Evolutionary conservation across 2,888 invertebrate species (phyloP), one percentile per base, ranked within the genome.

Genomic region (Dasypogon diadema): DNA sequence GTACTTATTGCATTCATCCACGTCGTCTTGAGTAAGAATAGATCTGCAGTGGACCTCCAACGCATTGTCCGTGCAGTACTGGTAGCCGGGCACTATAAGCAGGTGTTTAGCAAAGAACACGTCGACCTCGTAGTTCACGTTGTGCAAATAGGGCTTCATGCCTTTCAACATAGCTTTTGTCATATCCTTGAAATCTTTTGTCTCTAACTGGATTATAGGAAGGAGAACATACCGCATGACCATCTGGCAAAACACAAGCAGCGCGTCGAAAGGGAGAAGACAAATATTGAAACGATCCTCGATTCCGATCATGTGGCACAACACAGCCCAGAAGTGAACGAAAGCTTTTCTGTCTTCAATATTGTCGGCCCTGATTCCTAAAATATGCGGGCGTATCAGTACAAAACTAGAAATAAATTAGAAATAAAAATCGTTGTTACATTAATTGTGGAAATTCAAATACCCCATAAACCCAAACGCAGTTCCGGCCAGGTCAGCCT

Each of bases 381-480:
- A 87, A 76, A 87, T 82, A 63, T 90, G 87, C 0, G 90, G 88
- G 72, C 88, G 88, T 1, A 92, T 82, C 0, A 93, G 80, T 1
- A 90, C 87, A 79, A 90, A 90, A 1, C 79, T 79, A 30, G 46
- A 56, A 56, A 18, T 21, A 37, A 6, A 42, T 6, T n/a, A 42
- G 8, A 30, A 30, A 30, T 42, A 42, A 12, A 1, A 42, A 42
- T 1, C 8, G n/a, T n/a, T n/a, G n/a, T n/a, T n/a, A n/a, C n/a
- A n/a, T n/a, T n/a, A n/a, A n/a, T n/a, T n/a, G n/a, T n/a, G n/a
- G n/a, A n/a, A n/a, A n/a, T n/a, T n/a, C n/a, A n/a, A n/a, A n/a
- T 72, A 79, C 1, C 94, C 95, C 81, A 94, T 88, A 83, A 95
- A 95, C 2, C 93, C 95, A 82, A 93, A 93, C 83, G 92, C 92